Evolutionary conservation across 2,888 invertebrate species (phyloP), one percentile per base, ranked within the genome.

Genomic region (Meganola albula): DNA sequence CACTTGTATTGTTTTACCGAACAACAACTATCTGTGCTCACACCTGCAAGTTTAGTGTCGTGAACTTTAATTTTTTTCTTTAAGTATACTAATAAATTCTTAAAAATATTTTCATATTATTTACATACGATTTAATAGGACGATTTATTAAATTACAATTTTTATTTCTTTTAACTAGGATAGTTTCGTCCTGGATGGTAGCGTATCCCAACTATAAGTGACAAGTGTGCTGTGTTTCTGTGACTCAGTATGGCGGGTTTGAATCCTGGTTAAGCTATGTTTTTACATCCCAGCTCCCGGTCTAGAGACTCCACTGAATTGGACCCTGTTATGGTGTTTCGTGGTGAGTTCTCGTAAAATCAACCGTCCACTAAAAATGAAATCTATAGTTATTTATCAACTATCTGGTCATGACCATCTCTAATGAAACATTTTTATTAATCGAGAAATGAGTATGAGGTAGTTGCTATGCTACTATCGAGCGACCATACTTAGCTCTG

Each of bases 261-360:
- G 74, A 85, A 84, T 70, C 82, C 74, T 49, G 85, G 85, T 69
- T 85, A 82, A 82, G 62, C 52, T 71, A 85, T 85, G 85, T 85
- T 85, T 67, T 66, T 85, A 53, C 83, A 84, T 54, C 79, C 85
- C 50, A 82, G 82, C 54, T 78, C 83, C 49, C 77, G 82, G 51
- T 64, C 72, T 48, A 69, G 74, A 71, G 83, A 83, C 55, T 66
- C 82, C 50, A 58, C 73, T 28, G 85, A 85, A 55, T 65, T 80
- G 70, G 85, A 85, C 54, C 78, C 85, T 38, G 57, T 79, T 24
- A 65, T 78, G 55, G 74, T 83, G 56, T 84, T 84, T 83, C 76
- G 82, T 44, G 84, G 84, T 84, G 60, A 84, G 84, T 80, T 7
- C 3, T n/a, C n/a, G n/a, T n/a, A n/a, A n/a, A n/a, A n/a, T n/a